Evolutionary conservation across 2,113 vertebrate species (phyloP).

Genomic region (Upupa epops): DNA sequence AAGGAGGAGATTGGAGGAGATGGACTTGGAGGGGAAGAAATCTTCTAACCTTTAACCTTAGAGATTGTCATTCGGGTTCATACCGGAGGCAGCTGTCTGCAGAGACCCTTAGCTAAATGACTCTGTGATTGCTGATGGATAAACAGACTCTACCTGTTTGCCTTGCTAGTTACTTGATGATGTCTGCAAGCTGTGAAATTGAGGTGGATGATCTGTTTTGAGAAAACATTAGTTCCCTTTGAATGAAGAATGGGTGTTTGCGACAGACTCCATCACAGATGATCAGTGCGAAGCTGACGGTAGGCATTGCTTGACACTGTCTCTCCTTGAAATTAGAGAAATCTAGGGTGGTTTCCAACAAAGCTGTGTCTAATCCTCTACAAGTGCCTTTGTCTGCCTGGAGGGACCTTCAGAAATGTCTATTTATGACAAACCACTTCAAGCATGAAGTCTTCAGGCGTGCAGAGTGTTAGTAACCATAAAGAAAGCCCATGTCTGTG

Average conservation of each 20-base stretch:
- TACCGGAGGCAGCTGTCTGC: neutral
- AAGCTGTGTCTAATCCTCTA: conserved; percentile 43
- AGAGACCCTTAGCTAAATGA: neutral
- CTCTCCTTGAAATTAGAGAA: conserved; percentile 63
- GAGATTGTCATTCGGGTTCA: neutral
- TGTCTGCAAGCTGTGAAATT: neutral
- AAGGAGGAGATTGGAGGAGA: neutral
- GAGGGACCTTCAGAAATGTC: conserved; percentile 58
- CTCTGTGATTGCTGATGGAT: neutral
- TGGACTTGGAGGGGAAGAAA: neutral
- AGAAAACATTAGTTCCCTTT: neutral
- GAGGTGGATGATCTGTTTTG: neutral
- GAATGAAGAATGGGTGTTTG: conserved; percentile 18
- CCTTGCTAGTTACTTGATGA: neutral
- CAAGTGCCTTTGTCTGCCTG: conserved; percentile 49
- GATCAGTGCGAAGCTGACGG: conserved; percentile 1
- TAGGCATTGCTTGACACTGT: conserved; percentile 46
- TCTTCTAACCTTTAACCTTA: conserved; percentile 10
- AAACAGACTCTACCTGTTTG: neutral
- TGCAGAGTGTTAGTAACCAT: conserved; percentile 11
- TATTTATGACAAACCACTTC: conserved; percentile 55
- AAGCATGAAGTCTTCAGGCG: conserved; percentile 62
- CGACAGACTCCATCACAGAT: conserved; percentile 20
- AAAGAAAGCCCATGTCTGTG: conserved; percentile 34
- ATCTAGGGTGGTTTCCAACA: conserved; percentile 56